Conservation (phyloP, 2,113 vertebrate genomes). For the Blennius ocellaris region DNA sequence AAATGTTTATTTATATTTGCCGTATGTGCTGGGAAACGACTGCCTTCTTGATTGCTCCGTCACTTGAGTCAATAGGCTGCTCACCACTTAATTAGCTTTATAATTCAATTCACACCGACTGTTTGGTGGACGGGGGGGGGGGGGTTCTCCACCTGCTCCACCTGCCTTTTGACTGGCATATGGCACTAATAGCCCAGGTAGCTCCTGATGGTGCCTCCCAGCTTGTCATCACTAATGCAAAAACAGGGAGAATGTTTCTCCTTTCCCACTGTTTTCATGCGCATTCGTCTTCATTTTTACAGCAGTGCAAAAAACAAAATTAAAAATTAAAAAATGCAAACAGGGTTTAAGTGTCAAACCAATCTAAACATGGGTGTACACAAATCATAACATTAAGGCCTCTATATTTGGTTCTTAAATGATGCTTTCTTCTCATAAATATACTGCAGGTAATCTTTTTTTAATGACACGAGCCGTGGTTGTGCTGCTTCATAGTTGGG, state of each 20-base stretch:
- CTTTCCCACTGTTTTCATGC: neutral
- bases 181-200: slow-evolving; percentile 45
- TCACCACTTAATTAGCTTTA: slow-evolving; percentile 37
- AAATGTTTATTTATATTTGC: neutral
- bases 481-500: neutral
- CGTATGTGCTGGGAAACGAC: slow-evolving; percentile 7
- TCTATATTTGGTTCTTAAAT: too few relatives aligned
- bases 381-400: too few relatives aligned
- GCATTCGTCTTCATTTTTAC: neutral
- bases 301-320: too few relatives aligned
- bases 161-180: slow-evolving; percentile 33
- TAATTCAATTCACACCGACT: slow-evolving; percentile 26
- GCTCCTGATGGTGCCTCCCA: slow-evolving; percentile 18
- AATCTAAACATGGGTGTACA: too few relatives aligned
- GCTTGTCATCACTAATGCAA: slow-evolving; percentile 17
- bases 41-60: neutral
- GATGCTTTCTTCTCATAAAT: neutral
- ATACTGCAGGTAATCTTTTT: neutral
- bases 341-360: too few relatives aligned
- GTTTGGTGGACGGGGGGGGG: slow-evolving; percentile 5
- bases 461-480: neutral
- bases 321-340: too few relatives aligned
- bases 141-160: slow-evolving; percentile 20
- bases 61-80: slow-evolving; percentile 13
- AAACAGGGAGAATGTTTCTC: slow-evolving; percentile 1